Evolutionary conservation across 2,113 vertebrate species (phyloP), one percentile per base, ranked within the genome.

Genomic region (Eulemur rufifrons): DNA sequence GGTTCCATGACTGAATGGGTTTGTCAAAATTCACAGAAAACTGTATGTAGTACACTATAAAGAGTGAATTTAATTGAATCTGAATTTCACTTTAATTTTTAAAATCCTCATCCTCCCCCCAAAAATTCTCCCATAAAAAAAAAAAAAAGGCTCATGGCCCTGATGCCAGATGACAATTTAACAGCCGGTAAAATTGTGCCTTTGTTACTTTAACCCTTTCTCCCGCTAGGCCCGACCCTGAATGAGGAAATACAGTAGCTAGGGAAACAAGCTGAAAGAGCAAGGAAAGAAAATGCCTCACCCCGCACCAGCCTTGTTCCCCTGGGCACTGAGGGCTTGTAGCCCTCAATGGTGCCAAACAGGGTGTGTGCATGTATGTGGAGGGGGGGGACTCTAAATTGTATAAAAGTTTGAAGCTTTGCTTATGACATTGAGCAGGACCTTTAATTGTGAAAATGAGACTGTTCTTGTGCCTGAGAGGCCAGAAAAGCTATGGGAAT

Each of bases 21-120:
- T 69, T 92, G 42, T 66, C 76, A 96, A n/a, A 91, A 89, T 63
- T 69, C 88, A 80, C 8, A 89, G n/a, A 91, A 73, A 5, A 96
- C 5, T 42, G 17, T 4, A 59, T 13, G 91, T 3, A 18, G 13
- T 45, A 86, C 14, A 59, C 50, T 69, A 6, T 17, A 77, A 94
- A 56, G 42, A 69, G 3, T 54, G 18, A 54, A 39, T 94, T 92
- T 86, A 34, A 78, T 21, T 71, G 13, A 64, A 45, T 52, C 29
- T 89, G 54, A 63, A 71, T 37, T 89, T 89, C 78, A 90, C 27
- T 73, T 92, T 92, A 59, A 88, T 71, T 77, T 12, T 3, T 56
- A 74, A 71, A 69, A 50, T 29, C 8, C 9, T 37, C 32, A 71
- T 39, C 52, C 27, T 27, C 6, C 11, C 12, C 39, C 20, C 29